Evolutionary conservation across 1,140 invertebrate genomes (phyloP), one percentile per base, ranked within the genome.

Genomic region (Reticulitermes speratus): DNA sequence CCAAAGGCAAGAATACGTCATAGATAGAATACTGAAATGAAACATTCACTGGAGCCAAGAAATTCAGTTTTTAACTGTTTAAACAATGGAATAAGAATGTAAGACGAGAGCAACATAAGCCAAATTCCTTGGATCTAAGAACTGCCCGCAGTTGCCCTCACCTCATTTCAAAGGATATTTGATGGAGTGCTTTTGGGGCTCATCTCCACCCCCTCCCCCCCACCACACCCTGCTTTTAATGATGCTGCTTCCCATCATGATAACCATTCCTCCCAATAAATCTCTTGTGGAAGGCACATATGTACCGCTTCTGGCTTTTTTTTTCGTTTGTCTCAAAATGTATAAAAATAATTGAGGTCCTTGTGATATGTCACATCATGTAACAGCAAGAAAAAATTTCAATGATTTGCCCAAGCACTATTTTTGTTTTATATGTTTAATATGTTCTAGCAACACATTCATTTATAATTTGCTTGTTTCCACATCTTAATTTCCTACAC

Each of bases 281-380:
- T 25, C 14, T 21, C 21, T 48, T 65, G 32, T 75, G 85, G 82
- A 48, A 75, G 55, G 85, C 69, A 86, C 85, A 83, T 55, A 75
- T 82, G 82, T 84, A 75, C 69, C 69, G 30, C 44, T 86, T 44
- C 44, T 82, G 38, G 48, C 45, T 82, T 82, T 44, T 82, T 85
- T 85, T 59, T 86, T 32, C 3, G 45, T 75, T 75, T 75, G 44
- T 84, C 83, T 84, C 83, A 65, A 86, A 82, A 75, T 19, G 85
- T 86, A 86, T 82, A 86, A 86, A 86, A 86, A 86, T 86, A 86
- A 86, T 45, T 86, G 85, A 86, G 85, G 85, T 86, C 48, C 85
- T 86, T 86, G 85, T 86, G 85, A 86, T 86, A 86, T 86, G 85
- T 86, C 69, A 44, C 44, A 86, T 38, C 81, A 86, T 32, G 65